Base-by-base conservation (phyloP, 2,888 invertebrate species). In the Polia nebulosa region DNA sequence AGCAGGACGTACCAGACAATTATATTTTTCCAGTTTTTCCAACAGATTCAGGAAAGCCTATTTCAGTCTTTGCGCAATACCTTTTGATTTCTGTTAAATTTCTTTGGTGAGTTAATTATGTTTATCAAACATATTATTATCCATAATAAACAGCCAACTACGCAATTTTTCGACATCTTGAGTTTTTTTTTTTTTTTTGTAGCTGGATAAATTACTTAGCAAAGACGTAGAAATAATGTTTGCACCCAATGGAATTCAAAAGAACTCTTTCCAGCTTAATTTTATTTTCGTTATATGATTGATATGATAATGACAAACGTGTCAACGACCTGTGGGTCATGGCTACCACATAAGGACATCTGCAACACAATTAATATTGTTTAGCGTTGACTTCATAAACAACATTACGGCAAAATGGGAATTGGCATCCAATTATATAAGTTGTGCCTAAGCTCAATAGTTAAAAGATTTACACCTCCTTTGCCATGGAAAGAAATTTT, bases 71-170 rank as follows among this genome's bases (percentile, higher is more conserved):
- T 85, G 88, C 8, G 90, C 97, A 15, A 98, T 93, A 56, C 96
- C 96, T 78, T 94, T 94, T 80, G 97, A 89, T 89, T 98, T 98
- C 80, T 96, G 96, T 86, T 94, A 93, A 29, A 96, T 96, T 79
- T 94, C 93, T 32, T 89, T 84, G 3, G 90, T 88, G 49, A 94
- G 88, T 70, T 89, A 84, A 27, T 82, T 80, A 32, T 85, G 80
- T 62, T 90, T 85, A 53, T 88, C 86, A 52, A 93, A 91, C 75
- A 93, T 85, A n/a, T n/a, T n/a, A n/a, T n/a, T n/a, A 51, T 88
- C 85, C 2, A 72, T 79, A 72, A 92, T 88, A 17, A 86, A 53
- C 45, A 80, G 70, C 92, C 92, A 93, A 45, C 88, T 85, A 25
- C 80, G 88, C 68, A 94, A 84, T 83, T 93, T 92, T 71, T 94